Base-by-base conservation (phyloP, 2,797 vertebrate species). In the Oryzias dopingdopingensis region DNA sequence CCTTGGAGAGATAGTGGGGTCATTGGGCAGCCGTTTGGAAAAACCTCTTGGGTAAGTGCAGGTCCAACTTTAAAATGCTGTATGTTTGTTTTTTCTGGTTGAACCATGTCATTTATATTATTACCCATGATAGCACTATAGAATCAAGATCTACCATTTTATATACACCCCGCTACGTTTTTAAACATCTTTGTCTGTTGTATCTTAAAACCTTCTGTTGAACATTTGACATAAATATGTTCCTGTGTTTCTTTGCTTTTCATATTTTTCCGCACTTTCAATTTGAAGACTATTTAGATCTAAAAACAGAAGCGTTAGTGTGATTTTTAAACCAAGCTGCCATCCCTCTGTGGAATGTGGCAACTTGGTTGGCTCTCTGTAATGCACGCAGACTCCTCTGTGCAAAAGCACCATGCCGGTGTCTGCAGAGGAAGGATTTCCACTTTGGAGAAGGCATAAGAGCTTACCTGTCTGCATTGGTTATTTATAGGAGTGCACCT, bases 1-100 rank as follows among this genome's bases (percentile, higher is more conserved):
- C 1, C 86, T 99, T 26, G 97, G 97, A 69, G 97, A 99, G 86
- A 93, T 98, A 81, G 96, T 99, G 54, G 96, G 97, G 56, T 98
- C 96, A 5, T 84, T 95, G 81, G 96, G 96, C 67, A 94, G 97
- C 81, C 95, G 95, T 53, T 68, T 93, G 80, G 95, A 97, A 83
- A 98, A 97, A 71, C 49, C 94, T 72, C 92, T 99, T 41, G 89
- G 92, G 97, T 98, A 88, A 97, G 14, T 54, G 54, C 55, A 22
- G 22, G 16, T 24, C 16, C 24, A 20, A 18, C 45, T 37, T 37
- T 37, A 12, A 12, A 12, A 37, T 37, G 10, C 32, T 5, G 24
- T 4, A 18, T 18, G 20, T 37, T 13, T 2, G 4, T 26, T 4
- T 37, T 37, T 37, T 12, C 32, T 37, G 32, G 10, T 32, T 32